Evolutionary conservation across 1,140 invertebrate genomes (phyloP), one percentile per base, ranked within the genome.

Genomic region (Drosophila lacteicornis): DNA sequence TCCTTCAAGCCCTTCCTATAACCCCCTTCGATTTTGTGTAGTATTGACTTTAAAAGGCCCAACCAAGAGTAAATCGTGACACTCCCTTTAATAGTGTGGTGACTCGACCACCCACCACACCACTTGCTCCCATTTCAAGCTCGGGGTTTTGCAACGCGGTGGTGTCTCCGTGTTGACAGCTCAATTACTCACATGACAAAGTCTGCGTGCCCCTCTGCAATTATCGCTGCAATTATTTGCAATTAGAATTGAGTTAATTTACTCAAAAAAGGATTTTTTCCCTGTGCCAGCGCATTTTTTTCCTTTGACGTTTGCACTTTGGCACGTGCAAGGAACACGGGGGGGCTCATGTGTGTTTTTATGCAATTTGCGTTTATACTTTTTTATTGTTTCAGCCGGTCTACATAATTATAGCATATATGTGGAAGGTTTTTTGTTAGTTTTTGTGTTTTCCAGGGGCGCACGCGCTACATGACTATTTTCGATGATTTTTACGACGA

Each of bases 141-240:
- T 55, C 25, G 19, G 33, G 19, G 33, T n/a, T 50, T 50, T 15
- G 33, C n/a, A 30, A 60, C n/a, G 19, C 40, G 40, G 27, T 49
- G 40, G 50, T 79, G 56, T 79, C 61, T 61, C 56, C 66, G 45
- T 60, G 81, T 82, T 85, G 82, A 80, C 84, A 80, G 80, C 84
- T 83, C 84, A 87, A 88, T 87, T 87, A 87, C 67, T 56, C 62
- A 66, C 80, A 75, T 88, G 82, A 84, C 76, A 63, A 46, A 59
- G 70, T 36, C 74, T 66, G 81, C 85, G 81, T 88, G 85, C 50
- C 57, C 17, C 57, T 55, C 38, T 46, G 81, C 81, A 88, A 90
- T 88, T 88, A 90, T 81, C 82, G 82, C 79, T 42, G 79, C 85
- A 85, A 90, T 90, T 90, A 88, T 88, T 90, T 88, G 70, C 76